A percentile compares a stretch with the other conserved stretches of the same genome.
Evolutionary conservation across 2,113 vertebrate genomes (phyloP).

Genomic region (Epinephelus cyanopodus): DNA sequence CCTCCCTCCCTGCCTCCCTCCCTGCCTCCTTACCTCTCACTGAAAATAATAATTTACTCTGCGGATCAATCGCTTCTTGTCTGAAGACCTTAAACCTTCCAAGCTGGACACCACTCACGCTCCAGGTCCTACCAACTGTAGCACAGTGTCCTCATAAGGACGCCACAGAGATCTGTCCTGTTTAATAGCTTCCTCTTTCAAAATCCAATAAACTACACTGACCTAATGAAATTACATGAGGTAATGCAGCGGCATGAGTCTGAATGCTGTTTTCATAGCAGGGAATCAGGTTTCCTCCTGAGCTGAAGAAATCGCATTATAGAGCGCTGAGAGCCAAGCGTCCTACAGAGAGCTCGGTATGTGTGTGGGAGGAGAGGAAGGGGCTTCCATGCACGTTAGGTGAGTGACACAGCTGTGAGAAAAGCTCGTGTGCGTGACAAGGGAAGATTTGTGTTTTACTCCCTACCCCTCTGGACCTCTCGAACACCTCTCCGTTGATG

Average conservation of each 20-base stretch:
- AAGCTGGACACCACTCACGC: no score
- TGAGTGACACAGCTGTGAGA: slow-evolving; percentile 8
- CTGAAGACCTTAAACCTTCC: no score
- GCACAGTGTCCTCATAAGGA: slow-evolving; percentile 9
- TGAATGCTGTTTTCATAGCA: slow-evolving; percentile 50
- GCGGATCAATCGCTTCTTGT: no score
- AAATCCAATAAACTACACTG: slow-evolving; percentile 15
- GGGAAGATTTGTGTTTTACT: background rate
- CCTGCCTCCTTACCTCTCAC: no score
- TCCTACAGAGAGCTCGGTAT: slow-evolving; percentile 34
- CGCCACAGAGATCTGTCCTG: background rate
- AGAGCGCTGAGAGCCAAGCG: slow-evolving; percentile 30
- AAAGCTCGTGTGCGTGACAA: background rate
- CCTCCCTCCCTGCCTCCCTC: no score
- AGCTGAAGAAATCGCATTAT: slow-evolving; percentile 61
- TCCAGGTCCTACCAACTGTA: background rate
- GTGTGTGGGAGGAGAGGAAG: slow-evolving; percentile 35
- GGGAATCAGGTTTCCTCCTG: slow-evolving; percentile 45
- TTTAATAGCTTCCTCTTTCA: slow-evolving; percentile 33
- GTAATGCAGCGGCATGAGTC: slow-evolving; percentile 1
- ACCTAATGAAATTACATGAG: slow-evolving; percentile 46
- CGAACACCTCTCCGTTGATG: slow-evolving; percentile 88
- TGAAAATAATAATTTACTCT: no score
- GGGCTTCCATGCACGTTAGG: slow-evolving; percentile 4
- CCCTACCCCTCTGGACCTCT: slow-evolving; percentile 95